Conservation (phyloP, 2,113 vertebrate species). For the Mystacornis crossleyi region DNA sequence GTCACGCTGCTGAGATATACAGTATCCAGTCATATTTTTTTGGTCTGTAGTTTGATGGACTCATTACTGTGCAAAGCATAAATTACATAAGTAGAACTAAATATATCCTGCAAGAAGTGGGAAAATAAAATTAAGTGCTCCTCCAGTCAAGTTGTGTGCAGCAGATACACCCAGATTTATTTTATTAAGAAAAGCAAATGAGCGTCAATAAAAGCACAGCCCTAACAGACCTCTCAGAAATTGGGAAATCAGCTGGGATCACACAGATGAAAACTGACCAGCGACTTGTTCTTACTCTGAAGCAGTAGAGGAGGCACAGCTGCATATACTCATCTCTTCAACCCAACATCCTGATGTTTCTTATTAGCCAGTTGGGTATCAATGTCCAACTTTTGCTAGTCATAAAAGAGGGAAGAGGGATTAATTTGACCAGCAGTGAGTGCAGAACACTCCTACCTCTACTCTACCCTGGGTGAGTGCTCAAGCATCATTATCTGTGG, state of each 20-base stretch:
- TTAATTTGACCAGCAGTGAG: background rate
- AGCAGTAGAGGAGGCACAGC: background rate
- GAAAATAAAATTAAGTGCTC: conserved; percentile 42
- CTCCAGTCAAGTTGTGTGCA: background rate
- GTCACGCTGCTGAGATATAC: background rate
- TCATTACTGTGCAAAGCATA: background rate
- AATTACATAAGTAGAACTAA: conserved; percentile 12
- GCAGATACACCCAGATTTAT: conserved; percentile 22
- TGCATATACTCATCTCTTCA: background rate
- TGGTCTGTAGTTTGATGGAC: background rate
- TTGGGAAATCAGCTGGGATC: background rate
- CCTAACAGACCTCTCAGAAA: background rate
- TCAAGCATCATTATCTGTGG: background rate
- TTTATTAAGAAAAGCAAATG: background rate
- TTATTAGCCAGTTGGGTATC: background rate
- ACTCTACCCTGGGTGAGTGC: background rate
- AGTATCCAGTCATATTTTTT: background rate
- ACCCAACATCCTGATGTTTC: background rate
- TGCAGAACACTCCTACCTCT: background rate
- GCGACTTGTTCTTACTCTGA: background rate
- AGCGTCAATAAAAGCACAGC: background rate
- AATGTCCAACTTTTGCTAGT: background rate
- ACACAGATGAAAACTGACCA: background rate
- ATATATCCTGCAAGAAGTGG: conserved; percentile 5
- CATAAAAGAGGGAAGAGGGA: background rate